These are phyloP conservation scores for Ceratosolen fusciceps DNA, from an alignment of 1,140 invertebrate species.

Conservation along the genomic window DNA sequence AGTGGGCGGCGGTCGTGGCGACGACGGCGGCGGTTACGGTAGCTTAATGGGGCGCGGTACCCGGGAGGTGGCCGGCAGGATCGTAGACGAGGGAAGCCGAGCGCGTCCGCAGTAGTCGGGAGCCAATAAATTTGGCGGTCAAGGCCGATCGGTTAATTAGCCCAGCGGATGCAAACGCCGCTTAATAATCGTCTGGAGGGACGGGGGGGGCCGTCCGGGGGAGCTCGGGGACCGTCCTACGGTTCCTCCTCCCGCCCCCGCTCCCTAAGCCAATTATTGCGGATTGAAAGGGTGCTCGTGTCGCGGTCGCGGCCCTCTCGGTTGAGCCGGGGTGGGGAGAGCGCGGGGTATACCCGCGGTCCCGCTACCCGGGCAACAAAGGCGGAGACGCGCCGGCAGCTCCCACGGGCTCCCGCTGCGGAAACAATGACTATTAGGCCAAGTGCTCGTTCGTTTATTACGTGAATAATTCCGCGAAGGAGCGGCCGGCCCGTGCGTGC, in stretches of 20 bases:
- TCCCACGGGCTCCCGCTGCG: slow-evolving; percentile 20
- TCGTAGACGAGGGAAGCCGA: not conserved
- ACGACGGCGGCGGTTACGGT: no score
- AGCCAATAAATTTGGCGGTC: slow-evolving; percentile 40
- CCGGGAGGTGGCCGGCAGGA: not conserved
- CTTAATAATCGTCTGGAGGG: slow-evolving; percentile 40
- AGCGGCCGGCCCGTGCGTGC: slow-evolving; percentile 30
- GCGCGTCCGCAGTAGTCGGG: not conserved
- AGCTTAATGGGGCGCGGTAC: no score
- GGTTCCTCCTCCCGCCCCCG: no score
- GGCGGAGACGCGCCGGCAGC: slow-evolving; percentile 15
- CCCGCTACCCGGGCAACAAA: not conserved
- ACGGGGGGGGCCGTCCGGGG: not conserved
- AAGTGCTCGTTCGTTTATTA: slow-evolving; percentile 61
- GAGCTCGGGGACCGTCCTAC: not conserved
- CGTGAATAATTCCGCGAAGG: slow-evolving; percentile 55
- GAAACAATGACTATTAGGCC: slow-evolving; percentile 60
- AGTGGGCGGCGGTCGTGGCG: no score
- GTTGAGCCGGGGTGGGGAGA: not conserved
- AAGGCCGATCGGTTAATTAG: slow-evolving; percentile 50
- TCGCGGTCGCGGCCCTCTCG: not conserved
- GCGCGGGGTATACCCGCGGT: not conserved
- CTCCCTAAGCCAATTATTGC: slow-evolving; percentile 49
- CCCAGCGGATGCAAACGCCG: slow-evolving; percentile 35
- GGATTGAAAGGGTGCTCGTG: slow-evolving; percentile 41